Conservation (phyloP, 2,888 invertebrate genomes). For the Ophion obscuratus region DNA sequence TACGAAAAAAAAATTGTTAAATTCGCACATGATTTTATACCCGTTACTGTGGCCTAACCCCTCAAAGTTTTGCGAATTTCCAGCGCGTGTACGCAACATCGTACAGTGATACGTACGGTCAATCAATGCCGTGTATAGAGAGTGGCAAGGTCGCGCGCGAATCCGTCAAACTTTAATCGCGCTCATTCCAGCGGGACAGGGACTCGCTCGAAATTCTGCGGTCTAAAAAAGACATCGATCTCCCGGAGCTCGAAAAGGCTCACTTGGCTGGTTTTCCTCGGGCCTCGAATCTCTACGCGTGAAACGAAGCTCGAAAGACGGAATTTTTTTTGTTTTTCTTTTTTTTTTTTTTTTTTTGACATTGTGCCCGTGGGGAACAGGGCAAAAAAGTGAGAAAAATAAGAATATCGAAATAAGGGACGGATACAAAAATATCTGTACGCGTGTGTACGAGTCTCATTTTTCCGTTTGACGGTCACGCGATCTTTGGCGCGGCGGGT, state of each 20-base stretch:
- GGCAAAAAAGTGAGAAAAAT: slow-evolving; percentile 5
- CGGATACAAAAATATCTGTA: slow-evolving; percentile 41
- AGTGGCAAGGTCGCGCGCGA: background rate
- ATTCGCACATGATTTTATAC: too few relatives aligned
- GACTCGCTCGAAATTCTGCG: slow-evolving; percentile 22
- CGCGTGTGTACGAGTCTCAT: slow-evolving; percentile 26
- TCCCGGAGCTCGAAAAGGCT: background rate
- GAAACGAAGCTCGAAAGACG: slow-evolving; percentile 1
- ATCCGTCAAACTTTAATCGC: slow-evolving; percentile 2
- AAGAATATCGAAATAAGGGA: background rate
- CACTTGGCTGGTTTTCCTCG: slow-evolving; percentile 50
- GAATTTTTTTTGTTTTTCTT: too few relatives aligned
- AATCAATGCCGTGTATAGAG: background rate
- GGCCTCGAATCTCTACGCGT: background rate
- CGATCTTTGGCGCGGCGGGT: slow-evolving; percentile 57
- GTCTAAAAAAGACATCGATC: slow-evolving; percentile 36
- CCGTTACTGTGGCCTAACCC: too few relatives aligned
- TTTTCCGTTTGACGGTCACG: slow-evolving; percentile 64
- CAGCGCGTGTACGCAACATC: too few relatives aligned
- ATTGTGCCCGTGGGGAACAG: background rate
- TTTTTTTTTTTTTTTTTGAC: too few relatives aligned
- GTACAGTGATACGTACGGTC: too few relatives aligned
- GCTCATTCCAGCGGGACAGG: slow-evolving; percentile 1
- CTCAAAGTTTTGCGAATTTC: too few relatives aligned
- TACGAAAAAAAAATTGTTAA: too few relatives aligned